Percentiles rank a stretch among this genome's conserved stretches.
Conservation (phyloP, 2,113 vertebrate species). For the Laterallus jamaicensis region DNA sequence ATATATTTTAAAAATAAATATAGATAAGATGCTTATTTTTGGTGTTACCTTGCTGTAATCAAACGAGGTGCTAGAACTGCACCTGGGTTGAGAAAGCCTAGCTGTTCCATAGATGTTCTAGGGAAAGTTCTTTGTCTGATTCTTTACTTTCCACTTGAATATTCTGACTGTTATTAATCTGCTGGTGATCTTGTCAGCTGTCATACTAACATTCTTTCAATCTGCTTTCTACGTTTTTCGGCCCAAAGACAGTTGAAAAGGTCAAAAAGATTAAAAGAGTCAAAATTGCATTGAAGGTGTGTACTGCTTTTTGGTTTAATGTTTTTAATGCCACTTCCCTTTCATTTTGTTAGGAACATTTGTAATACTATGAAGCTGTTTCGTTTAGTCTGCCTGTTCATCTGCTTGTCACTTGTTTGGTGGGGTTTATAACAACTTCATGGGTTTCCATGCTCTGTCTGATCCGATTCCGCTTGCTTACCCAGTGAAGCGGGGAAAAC, state of each 20-base stretch:
- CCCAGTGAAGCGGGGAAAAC: conserved; percentile 75
- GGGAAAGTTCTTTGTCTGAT: conserved; percentile 35
- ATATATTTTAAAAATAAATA: not conserved
- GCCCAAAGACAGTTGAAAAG: conserved; percentile 99
- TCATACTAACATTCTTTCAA: conserved; percentile 93
- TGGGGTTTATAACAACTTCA: conserved; percentile 53
- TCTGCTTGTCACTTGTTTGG: conserved; percentile 52
- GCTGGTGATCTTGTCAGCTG: conserved; percentile 88
- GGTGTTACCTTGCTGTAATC: conserved; percentile 4
- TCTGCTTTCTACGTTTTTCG: conserved; percentile 89
- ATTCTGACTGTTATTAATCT: conserved; percentile 86
- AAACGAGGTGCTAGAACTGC: not conserved
- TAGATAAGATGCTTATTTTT: not conserved
- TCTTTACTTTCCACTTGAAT: conserved; percentile 71
- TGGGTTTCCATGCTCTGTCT: conserved; percentile 62
- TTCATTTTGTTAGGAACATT: conserved; percentile 74
- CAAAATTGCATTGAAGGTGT: conserved; percentile 99
- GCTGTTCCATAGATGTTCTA: not conserved
- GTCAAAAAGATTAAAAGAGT: conserved; percentile 99
- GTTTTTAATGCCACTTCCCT: conserved; percentile 77
- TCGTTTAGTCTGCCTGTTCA: conserved; percentile 70
- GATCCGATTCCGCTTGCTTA: conserved; percentile 73
- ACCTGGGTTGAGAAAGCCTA: conserved; percentile 13
- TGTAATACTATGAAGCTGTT: conserved; percentile 60
- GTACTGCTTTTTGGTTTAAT: conserved; percentile 91